Evolutionary conservation across 1,140 invertebrate genomes (phyloP).

Genomic region (Drosophila rufa): DNA sequence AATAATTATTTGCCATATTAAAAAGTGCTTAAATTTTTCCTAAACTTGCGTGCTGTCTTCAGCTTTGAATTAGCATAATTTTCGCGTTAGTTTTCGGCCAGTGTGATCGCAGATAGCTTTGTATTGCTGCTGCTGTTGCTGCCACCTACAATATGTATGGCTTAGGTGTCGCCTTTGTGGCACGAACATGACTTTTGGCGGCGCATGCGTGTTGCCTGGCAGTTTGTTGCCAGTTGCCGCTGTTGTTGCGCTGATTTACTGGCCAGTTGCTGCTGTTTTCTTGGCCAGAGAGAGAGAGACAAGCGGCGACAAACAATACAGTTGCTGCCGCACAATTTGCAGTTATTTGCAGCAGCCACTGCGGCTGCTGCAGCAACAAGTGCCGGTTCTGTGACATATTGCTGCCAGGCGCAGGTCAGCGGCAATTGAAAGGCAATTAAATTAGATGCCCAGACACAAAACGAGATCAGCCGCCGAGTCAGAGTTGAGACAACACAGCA

Average conservation of each 20-base stretch:
- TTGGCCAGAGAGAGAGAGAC: slow-evolving; percentile 38
- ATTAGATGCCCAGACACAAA: slow-evolving; percentile 58
- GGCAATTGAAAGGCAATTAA: slow-evolving; percentile 77
- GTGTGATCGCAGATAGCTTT: slow-evolving; percentile 43
- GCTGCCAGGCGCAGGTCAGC: slow-evolving; percentile 61
- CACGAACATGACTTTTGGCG: slow-evolving; percentile 83
- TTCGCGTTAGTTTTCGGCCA: slow-evolving; percentile 42
- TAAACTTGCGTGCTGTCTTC: slow-evolving; percentile 18
- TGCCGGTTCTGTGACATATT: slow-evolving; percentile 67
- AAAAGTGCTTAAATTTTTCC: background rate
- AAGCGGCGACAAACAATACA: slow-evolving; percentile 76
- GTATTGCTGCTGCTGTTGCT: slow-evolving; percentile 43
- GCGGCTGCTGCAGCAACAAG: slow-evolving; percentile 41
- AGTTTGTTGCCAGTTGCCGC: slow-evolving; percentile 71
- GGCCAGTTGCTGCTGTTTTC: slow-evolving; percentile 41
- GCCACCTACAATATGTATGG: slow-evolving; percentile 82
- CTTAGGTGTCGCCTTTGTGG: slow-evolving; percentile 78
- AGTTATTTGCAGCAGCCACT: slow-evolving; percentile 74
- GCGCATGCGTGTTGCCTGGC: slow-evolving; percentile 81
- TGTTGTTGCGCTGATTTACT: slow-evolving; percentile 73
- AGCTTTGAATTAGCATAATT: slow-evolving; percentile 32
- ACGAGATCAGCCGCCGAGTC: slow-evolving; percentile 40
- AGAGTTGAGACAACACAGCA: slow-evolving; percentile 41
- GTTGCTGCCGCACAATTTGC: slow-evolving; percentile 76
- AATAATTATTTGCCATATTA: slow-evolving; percentile 6